A percentile compares a stretch with the other conserved stretches of the same genome.
Conservation (phyloP, 2,888 invertebrate species). For the Lasius fuliginosus region DNA sequence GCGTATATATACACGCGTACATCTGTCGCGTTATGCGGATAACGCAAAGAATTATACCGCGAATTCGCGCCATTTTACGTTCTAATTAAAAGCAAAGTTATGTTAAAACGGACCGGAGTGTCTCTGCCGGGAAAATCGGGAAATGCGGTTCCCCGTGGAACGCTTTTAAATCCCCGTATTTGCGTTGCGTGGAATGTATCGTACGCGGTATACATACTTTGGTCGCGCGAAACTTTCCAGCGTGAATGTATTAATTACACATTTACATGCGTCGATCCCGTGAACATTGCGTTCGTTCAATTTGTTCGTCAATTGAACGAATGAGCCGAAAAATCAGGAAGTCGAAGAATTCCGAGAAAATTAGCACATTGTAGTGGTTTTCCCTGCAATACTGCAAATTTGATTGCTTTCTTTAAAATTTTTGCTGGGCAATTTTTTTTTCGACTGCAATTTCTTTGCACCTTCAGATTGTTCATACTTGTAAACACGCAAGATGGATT, state of each 20-base stretch:
- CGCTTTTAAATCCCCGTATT: constrained; percentile 41
- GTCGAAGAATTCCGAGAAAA: neutral
- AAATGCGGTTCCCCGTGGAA: constrained; percentile 27
- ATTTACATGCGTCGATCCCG: neutral
- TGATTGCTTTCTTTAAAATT: neutral
- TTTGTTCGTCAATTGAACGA: neutral
- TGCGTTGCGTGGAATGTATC: constrained; percentile 27
- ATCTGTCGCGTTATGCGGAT: constrained; percentile 66
- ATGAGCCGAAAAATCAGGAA: neutral
- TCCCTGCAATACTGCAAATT: neutral
- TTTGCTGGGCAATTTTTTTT: too few relatives aligned
- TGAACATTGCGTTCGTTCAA: constrained; percentile 22
- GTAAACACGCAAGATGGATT: neutral
- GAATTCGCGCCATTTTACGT: constrained; percentile 58
- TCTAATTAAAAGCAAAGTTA: constrained; percentile 73
- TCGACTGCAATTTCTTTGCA: neutral
- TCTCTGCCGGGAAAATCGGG: constrained; percentile 47
- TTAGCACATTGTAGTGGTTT: neutral
- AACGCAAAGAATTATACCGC: constrained; percentile 62
- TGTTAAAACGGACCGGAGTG: constrained; percentile 64
- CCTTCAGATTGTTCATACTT: neutral
- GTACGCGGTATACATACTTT: constrained; percentile 11
- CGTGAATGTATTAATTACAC: constrained; percentile 44
- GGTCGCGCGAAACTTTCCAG: neutral
- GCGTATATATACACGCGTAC: neutral